A percentile compares a stretch with the other conserved stretches of the same genome.
These are phyloP conservation scores for Apis cerana DNA, from an alignment of 1,140 invertebrate genomes.

Conservation along the genomic window DNA sequence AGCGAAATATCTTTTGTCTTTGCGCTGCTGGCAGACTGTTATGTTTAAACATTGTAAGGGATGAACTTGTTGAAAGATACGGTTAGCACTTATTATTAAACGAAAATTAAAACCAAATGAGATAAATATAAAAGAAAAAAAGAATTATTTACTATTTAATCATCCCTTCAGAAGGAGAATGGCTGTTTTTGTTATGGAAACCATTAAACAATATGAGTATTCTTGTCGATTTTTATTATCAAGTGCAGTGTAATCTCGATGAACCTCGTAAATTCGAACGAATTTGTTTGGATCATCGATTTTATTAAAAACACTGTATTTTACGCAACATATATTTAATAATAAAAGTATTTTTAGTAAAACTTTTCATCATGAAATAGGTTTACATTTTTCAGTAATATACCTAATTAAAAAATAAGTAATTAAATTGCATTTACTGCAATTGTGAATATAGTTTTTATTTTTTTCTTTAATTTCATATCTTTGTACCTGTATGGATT, in stretches of 20 bases:
- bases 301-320: slow-evolving; percentile 21
- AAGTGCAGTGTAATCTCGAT: slow-evolving; percentile 42
- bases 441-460: background rate
- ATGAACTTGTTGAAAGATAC: slow-evolving; percentile 67
- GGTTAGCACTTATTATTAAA: slow-evolving; percentile 62
- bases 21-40: slow-evolving; percentile 81
- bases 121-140: slow-evolving; percentile 59
- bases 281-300: slow-evolving; percentile 11
- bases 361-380: background rate
- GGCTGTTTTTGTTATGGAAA: slow-evolving; percentile 59
- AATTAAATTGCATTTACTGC: background rate
- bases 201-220: slow-evolving; percentile 57
- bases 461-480: background rate
- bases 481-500: background rate
- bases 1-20: slow-evolving; percentile 70
- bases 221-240: slow-evolving; percentile 55
- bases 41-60: slow-evolving; percentile 76
- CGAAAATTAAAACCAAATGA: slow-evolving; percentile 59
- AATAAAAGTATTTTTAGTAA: slow-evolving; percentile 36
- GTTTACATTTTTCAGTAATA: background rate
- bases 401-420: background rate
- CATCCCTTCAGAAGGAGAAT: slow-evolving; percentile 50
- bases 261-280: background rate
- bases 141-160: slow-evolving; percentile 63
- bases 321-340: slow-evolving; percentile 9